phyloP scores from a whole-genome alignment of 2,113 vertebrate species.

The Cavia aperea region DNA sequence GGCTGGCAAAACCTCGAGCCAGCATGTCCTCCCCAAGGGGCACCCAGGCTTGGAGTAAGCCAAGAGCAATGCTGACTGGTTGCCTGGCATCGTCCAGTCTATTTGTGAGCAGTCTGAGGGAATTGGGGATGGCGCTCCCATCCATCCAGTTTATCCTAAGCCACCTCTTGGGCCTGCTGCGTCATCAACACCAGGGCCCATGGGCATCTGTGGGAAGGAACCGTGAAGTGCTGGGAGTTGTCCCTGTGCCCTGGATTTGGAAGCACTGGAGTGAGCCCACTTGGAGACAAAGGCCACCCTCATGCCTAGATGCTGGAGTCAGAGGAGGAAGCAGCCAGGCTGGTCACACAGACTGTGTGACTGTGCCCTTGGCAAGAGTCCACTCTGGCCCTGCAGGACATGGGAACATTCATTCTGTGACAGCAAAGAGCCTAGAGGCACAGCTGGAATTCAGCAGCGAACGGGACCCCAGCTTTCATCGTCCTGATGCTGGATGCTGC shows the following conservation, averaged over 20 bases:
- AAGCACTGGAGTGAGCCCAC: neutral
- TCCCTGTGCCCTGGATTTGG: neutral
- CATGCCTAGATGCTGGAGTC: neutral
- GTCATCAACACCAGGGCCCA: neutral
- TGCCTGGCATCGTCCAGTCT: neutral
- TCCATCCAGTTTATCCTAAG: neutral
- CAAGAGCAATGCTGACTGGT: neutral
- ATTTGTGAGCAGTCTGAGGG: neutral
- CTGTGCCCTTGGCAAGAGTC: neutral
- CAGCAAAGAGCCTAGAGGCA: neutral
- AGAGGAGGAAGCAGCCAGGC: neutral
- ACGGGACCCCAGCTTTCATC: too few relatives aligned
- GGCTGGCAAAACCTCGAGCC: neutral
- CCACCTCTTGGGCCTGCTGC: neutral
- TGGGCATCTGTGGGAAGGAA: neutral
- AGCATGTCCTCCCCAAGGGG: neutral
- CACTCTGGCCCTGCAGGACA: neutral
- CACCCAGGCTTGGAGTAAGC: neutral
- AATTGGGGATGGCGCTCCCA: neutral
- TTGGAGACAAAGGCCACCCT: neutral
- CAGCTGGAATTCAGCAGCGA: neutral
- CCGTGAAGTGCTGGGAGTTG: fast-evolving
- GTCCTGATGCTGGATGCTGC: neutral
- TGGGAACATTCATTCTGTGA: neutral
- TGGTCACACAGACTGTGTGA: neutral